Conservation (phyloP, 2,888 invertebrate genomes). For the Zaprionus bogoriensis region DNA sequence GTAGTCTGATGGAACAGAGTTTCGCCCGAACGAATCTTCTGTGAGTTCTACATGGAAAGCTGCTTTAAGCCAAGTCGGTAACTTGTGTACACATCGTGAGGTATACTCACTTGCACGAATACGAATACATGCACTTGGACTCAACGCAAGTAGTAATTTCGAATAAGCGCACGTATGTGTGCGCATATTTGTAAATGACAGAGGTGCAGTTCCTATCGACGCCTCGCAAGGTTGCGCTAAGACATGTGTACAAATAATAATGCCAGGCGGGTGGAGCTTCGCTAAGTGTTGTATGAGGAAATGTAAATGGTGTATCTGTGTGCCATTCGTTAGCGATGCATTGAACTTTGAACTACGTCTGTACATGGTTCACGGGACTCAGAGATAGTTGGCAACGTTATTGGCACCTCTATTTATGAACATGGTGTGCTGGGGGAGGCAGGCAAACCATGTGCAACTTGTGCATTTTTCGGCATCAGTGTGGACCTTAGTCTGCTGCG, state of each 20-base stretch:
- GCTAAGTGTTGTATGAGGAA: not conserved
- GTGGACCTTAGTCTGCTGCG: too few relatives aligned
- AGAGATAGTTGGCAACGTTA: not conserved
- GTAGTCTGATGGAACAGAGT: too few relatives aligned
- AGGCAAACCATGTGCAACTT: too few relatives aligned
- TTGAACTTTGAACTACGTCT: not conserved
- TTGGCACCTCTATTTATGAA: not conserved
- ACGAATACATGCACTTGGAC: not conserved
- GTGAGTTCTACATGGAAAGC: too few relatives aligned
- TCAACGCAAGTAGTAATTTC: too few relatives aligned
- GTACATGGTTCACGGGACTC: not conserved
- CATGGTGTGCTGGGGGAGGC: not conserved
- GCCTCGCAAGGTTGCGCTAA: not conserved
- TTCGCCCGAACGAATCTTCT: too few relatives aligned
- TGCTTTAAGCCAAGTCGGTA: too few relatives aligned
- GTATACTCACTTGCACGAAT: not conserved
- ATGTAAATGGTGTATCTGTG: not conserved
- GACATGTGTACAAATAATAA: not conserved
- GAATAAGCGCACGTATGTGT: not conserved
- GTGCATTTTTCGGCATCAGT: too few relatives aligned
- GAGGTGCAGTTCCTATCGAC: not conserved
- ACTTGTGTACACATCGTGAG: too few relatives aligned
- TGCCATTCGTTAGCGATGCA: not conserved
- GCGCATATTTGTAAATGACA: not conserved
- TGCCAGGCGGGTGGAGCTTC: not conserved